Evolutionary conservation across 37 sponge, comb jelly and placozoan genomes (phyloP), one percentile per base, ranked within the genome.

Genomic region (Halichondria panicea): DNA sequence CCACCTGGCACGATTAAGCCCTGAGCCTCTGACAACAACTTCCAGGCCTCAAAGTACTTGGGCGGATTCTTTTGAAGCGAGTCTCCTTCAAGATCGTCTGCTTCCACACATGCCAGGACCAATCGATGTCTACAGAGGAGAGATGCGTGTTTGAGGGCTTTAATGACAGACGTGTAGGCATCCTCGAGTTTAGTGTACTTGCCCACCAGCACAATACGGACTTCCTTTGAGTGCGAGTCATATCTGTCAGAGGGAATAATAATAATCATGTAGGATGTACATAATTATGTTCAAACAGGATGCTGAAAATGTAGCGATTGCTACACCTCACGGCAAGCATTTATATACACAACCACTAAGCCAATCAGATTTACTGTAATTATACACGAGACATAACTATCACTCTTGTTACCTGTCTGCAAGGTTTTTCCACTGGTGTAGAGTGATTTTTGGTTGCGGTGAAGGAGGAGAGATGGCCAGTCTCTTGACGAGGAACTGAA

Each of bases 1-100:
- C 98, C 98, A n/a, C 94, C 92, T 31, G 94, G 94, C 7, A 94
- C 89, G 15, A 97, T 66, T 9, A 95, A 80, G 19, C 96, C 96
- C 2, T 82, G 86, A 69, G 89, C 88, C 7, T 58, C 31, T 44
- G 92, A 88, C 22, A 97, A 70, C 0, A 46, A 41, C 27, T 82
- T 56, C 98, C 98, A 97, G 6, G 98, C 89, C 37, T 82, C 76
- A 45, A 94, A 92, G 58, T 82, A 97, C 63, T 71, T 54, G 37
- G 68, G 77, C n/a, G 98, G 94, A 50, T 97, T 82, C 0, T 43
- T 11, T 34, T 70, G 55, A 41, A 72, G 48, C 4, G 46, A 63
- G 12, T 70, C 67, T 7, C 80, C 81, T 84, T 97, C 98, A 24
- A 97, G 59, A 41, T 80, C 37, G 36, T 91, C 92, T 53, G 94